Evolutionary conservation across 1,140 invertebrate species (phyloP).

Genomic region (Bemisia tabaci): DNA sequence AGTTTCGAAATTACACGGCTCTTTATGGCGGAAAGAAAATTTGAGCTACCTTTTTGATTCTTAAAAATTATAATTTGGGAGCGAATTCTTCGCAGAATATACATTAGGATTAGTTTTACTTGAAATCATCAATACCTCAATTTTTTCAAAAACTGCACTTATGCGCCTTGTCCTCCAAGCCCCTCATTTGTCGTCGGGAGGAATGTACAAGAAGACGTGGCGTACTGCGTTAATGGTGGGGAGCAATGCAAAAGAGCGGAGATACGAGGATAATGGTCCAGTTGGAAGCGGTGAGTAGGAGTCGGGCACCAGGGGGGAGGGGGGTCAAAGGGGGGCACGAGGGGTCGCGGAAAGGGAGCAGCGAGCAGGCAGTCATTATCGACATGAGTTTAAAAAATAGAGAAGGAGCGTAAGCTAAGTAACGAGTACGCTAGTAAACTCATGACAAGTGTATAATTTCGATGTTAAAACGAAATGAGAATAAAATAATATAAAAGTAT

Average conservation of each 20-base stretch:
- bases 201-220: not conserved
- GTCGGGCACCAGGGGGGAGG: slow-evolving; percentile 3
- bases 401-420: slow-evolving; percentile 6
- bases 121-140: no score
- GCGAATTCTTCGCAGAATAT: no score
- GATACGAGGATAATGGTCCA: not conserved
- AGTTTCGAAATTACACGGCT: no score
- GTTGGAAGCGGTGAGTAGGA: slow-evolving; percentile 2
- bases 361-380: not conserved
- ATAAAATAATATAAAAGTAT: slow-evolving; percentile 13
- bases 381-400: slow-evolving; percentile 14
- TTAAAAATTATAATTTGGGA: no score
- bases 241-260: not conserved
- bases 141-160: no score
- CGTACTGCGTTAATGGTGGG: not conserved
- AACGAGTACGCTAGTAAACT: slow-evolving; percentile 9
- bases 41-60: no score
- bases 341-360: slow-evolving; percentile 12
- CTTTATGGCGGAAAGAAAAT: no score
- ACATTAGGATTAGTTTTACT: no score
- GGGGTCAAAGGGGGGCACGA: not conserved
- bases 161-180: not conserved
- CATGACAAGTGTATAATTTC: slow-evolving; percentile 18
- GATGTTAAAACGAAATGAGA: slow-evolving; percentile 8
- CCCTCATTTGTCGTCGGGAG: not conserved